Evolutionary conservation across 2,797 vertebrate species (phyloP).

Genomic region (Ctenopoma multispine): DNA sequence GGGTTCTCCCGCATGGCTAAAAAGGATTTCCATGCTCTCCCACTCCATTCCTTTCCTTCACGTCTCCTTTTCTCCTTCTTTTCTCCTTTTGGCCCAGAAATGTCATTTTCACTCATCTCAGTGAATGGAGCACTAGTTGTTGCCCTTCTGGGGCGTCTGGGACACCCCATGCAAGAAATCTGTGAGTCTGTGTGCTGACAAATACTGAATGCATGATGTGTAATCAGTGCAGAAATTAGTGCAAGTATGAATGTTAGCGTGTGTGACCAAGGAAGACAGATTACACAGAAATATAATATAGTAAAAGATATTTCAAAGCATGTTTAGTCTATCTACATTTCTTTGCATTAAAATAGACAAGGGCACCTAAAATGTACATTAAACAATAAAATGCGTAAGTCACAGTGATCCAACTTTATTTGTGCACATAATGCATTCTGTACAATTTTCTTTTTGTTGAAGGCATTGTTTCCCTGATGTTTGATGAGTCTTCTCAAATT

Average conservation of each 20-base stretch:
- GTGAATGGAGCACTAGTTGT: slow-evolving; percentile 24
- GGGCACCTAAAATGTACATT: neutral
- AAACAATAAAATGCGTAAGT: neutral
- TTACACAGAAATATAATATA: slow-evolving; percentile 1
- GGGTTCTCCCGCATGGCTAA: slow-evolving; percentile 56
- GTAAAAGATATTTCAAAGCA: neutral
- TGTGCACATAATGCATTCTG: neutral
- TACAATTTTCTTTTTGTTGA: too few relatives aligned
- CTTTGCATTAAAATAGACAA: neutral
- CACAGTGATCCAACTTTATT: neutral
- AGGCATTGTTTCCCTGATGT: neutral
- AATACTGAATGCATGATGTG: slow-evolving; percentile 20
- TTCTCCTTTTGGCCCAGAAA: slow-evolving; percentile 69
- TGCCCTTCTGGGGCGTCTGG: slow-evolving; percentile 34
- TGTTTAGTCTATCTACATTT: neutral
- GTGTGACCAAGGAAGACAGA: slow-evolving; percentile 1
- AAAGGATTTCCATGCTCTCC: slow-evolving; percentile 66
- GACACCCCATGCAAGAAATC: slow-evolving; percentile 26
- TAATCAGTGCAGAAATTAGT: neutral
- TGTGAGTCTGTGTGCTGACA: slow-evolving; percentile 14
- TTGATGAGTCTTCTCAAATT: slow-evolving; percentile 11
- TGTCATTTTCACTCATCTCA: slow-evolving; percentile 59
- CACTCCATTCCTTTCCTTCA: slow-evolving; percentile 13
- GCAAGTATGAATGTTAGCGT: neutral
- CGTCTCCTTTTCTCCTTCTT: slow-evolving; percentile 29